These are phyloP conservation scores for Tenodera sinensis DNA, from an alignment of 2,888 invertebrate genomes.

Conservation along the genomic window DNA sequence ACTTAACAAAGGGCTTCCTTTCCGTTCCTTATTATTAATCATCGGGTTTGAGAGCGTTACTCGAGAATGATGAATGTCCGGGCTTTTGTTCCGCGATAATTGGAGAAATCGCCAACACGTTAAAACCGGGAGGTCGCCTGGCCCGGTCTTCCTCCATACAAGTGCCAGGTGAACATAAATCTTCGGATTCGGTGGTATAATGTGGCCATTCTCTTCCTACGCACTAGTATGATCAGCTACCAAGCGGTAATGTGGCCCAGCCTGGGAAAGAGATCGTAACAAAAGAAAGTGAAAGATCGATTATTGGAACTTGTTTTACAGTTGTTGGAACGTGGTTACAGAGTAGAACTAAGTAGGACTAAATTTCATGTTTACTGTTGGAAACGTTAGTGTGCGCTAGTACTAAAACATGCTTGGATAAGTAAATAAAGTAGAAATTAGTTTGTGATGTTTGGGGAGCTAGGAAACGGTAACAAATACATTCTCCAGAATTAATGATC, in stretches of 20 bases:
- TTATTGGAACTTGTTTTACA: too few relatives aligned
- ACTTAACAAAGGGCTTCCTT: not conserved
- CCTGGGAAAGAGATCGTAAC: not conserved
- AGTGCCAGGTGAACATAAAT: not conserved
- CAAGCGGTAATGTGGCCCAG: not conserved
- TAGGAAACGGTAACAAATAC: too few relatives aligned
- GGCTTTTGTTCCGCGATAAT: not conserved
- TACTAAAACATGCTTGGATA: too few relatives aligned
- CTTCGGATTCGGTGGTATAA: not conserved
- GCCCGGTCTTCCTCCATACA: not conserved
- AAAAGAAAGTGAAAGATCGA: not conserved
- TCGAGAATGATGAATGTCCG: not conserved
- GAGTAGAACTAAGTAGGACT: too few relatives aligned
- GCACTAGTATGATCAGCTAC: not conserved
- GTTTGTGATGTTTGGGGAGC: too few relatives aligned
- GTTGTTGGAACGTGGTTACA: too few relatives aligned
- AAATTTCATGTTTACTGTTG: too few relatives aligned
- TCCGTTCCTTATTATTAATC: not conserved
- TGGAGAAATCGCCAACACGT: not conserved
- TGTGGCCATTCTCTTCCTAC: not conserved
- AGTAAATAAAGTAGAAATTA: too few relatives aligned
- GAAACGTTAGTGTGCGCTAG: too few relatives aligned
- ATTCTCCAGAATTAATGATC: too few relatives aligned
- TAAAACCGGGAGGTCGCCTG: not conserved
- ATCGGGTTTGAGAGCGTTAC: not conserved